These are phyloP conservation scores for Cotesia congregata DNA, from an alignment of 2,888 invertebrate genomes.

Conservation along the genomic window DNA sequence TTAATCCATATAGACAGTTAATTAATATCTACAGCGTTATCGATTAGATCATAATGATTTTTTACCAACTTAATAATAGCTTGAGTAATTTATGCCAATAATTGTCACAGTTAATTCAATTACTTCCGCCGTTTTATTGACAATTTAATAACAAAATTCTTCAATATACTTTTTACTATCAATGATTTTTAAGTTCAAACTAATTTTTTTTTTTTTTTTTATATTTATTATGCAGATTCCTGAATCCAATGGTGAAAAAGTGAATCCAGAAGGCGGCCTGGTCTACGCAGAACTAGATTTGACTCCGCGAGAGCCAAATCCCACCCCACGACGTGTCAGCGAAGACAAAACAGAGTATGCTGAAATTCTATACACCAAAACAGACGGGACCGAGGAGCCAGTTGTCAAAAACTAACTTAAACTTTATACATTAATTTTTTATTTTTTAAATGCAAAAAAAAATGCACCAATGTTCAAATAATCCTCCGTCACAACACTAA, in stretches of 20 bases:
- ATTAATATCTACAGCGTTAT: too few relatives aligned
- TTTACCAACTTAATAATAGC: too few relatives aligned
- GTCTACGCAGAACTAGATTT: constrained; percentile 68
- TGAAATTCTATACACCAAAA: constrained; percentile 83
- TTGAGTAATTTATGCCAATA: too few relatives aligned
- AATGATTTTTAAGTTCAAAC: neutral
- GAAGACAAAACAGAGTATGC: constrained; percentile 84
- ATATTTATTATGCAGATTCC: constrained; percentile 33
- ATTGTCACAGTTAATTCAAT: too few relatives aligned
- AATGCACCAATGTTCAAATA: constrained; percentile 31
- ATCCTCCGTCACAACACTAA: constrained; percentile 19
- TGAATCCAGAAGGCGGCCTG: constrained; percentile 59
- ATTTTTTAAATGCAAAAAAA: neutral
- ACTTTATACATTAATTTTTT: neutral
- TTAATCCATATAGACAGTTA: too few relatives aligned
- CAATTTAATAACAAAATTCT: constrained; percentile 8
- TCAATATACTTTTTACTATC: neutral
- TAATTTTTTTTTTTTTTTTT: neutral
- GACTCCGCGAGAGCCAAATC: constrained; percentile 60
- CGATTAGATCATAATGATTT: too few relatives aligned
- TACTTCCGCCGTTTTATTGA: too few relatives aligned
- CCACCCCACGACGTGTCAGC: constrained; percentile 65
- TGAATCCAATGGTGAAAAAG: constrained; percentile 46
- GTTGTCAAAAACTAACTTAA: constrained; percentile 54
- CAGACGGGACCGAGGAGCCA: constrained; percentile 64